Evolutionary conservation across 2,888 invertebrate genomes (phyloP), one percentile per base, ranked within the genome.

Genomic region (Agapetus fuscipes): DNA sequence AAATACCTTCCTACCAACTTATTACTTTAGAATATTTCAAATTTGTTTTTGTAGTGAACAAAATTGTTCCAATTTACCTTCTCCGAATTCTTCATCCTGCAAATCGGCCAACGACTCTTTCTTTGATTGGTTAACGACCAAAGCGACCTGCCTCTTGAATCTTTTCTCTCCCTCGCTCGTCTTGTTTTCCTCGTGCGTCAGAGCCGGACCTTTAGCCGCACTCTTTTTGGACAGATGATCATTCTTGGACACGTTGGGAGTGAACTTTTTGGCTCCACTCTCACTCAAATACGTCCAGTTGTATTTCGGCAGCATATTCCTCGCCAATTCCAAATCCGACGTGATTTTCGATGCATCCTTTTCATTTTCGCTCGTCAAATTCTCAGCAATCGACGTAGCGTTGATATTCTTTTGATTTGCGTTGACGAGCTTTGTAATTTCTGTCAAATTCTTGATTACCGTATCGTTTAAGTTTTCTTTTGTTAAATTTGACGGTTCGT

Each of bases 241-340:
- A 3, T 20, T 29, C 17, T 59, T 61, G 3, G 57, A 57, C 3
- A 53, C 49, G 34, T 51, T 56, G 1, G 53, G 48, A 7, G 57
- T 53, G 5, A 52, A 52, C 10, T 53, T 46, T 2, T 58, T 56
- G 24, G 58, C 60, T 34, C 60, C 59, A 48, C 53, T 55, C 34
- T 61, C 58, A 51, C 60, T 58, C 12, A 60, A 44, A 6, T 57
- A 56, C 7, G 55, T 52, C 33, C 59, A 57, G 38, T 61, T 61
- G 14, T 50, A 57, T 43, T 59, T 59, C 1, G 56, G 59, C 5
- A 58, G 49, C 15, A 61, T 52, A 44, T 53, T 53, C 35, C 58
- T 47, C 42, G 57, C 57, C 3, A 57, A 54, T 37, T 56, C 60
- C 2, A 57, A 57, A 15, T 60, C 60, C 3, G 57, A 56, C 2